phyloP scores from a whole-genome alignment of 2,888 invertebrate species.

The Acheta domesticus region DNA sequence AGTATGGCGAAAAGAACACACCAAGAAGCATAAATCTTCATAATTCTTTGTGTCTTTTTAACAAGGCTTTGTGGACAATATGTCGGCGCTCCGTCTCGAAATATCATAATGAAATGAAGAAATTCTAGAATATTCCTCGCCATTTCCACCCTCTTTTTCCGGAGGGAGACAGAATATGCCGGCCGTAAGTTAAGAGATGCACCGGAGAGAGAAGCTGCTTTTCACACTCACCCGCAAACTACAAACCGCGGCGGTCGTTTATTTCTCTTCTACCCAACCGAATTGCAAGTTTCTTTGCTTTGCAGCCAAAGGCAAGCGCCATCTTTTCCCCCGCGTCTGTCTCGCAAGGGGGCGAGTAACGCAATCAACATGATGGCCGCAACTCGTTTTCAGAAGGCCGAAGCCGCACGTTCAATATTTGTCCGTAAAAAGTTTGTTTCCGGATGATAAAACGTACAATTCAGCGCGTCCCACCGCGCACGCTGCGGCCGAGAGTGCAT shows the following conservation, averaged over 20 bases:
- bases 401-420: conserved; percentile 7
- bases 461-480: neutral
- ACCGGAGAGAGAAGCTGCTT: no score
- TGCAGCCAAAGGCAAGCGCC: neutral
- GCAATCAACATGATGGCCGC: neutral
- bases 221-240: no score
- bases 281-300: neutral
- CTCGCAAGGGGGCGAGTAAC: conserved; percentile 1
- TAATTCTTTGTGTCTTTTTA: no score
- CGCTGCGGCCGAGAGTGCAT: neutral
- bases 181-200: no score
- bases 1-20: neutral
- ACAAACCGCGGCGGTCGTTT: neutral
- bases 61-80: no score
- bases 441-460: conserved; percentile 1
- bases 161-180: no score
- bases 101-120: no score
- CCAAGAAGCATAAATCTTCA: no score
- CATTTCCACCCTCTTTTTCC: no score
- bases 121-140: no score
- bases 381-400: neutral
- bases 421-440: neutral
- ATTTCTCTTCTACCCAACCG: neutral
- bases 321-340: neutral
- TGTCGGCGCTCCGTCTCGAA: no score